Conservation (phyloP, 1,140 invertebrate genomes). For the Prorops nasuta region DNA sequence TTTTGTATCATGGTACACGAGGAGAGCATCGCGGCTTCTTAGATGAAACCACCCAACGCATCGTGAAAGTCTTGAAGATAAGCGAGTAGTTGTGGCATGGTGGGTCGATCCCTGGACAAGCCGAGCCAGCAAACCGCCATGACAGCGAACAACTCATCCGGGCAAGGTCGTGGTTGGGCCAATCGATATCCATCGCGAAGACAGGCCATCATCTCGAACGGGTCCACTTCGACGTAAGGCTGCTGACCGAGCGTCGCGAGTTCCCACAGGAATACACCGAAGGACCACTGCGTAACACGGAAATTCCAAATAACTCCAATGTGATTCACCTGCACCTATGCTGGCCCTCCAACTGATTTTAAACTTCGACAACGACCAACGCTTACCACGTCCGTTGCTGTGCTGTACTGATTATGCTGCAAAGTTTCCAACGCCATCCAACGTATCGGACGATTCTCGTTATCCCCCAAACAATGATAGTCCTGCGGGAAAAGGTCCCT, state of each 20-base stretch:
- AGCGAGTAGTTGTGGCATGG: slow-evolving; percentile 78
- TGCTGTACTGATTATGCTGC: slow-evolving; percentile 74
- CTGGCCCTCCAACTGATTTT: too few relatives aligned
- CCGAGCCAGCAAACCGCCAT: slow-evolving; percentile 91
- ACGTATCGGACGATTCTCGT: slow-evolving; percentile 91
- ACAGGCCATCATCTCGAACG: slow-evolving; percentile 86
- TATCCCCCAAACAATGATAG: slow-evolving; percentile 92
- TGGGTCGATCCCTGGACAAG: slow-evolving; percentile 75
- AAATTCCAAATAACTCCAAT: too few relatives aligned
- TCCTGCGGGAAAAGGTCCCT: slow-evolving; percentile 92
- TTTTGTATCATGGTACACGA: too few relatives aligned
- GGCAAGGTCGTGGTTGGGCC: slow-evolving; percentile 88
- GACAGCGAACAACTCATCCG: slow-evolving; percentile 89
- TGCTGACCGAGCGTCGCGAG: slow-evolving; percentile 84
- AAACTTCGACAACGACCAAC: neutral
- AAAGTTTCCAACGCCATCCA: slow-evolving; percentile 93
- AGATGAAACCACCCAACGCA: slow-evolving; percentile 77
- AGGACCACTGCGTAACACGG: slow-evolving; percentile 76
- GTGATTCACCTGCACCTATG: too few relatives aligned
- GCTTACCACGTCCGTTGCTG: slow-evolving; percentile 77
- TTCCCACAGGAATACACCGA: slow-evolving; percentile 94
- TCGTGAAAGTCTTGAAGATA: slow-evolving; percentile 88
- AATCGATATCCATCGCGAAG: slow-evolving; percentile 85
- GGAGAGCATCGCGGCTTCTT: too few relatives aligned
- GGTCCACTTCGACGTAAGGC: slow-evolving; percentile 86